Evolutionary conservation across 2,888 invertebrate species (phyloP), one percentile per base, ranked within the genome.

Genomic region (Hermaeophaga mercurialis): DNA sequence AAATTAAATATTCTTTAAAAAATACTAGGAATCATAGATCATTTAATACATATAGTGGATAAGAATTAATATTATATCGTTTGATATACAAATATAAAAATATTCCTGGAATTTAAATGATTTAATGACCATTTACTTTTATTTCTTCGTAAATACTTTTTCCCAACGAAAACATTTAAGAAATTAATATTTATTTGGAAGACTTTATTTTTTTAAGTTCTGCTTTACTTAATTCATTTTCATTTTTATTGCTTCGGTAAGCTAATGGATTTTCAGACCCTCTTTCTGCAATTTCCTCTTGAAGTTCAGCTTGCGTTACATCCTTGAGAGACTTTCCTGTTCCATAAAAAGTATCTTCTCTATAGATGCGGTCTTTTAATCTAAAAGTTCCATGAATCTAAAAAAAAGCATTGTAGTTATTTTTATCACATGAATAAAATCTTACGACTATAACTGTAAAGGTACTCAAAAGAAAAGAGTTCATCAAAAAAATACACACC

Each of bases 321-420:
- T 81, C 74, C 0, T 79, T 77, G 1, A 86, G 73, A 2, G 75
- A 66, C 70, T 82, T 83, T 31, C 82, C 83, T 47, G 67, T 69
- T 1, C 87, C 87, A 65, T 84, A 85, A 75, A 79, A 88, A 0
- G 83, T 85, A 17, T 85, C 82, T 71, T 89, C 89, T 0, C 82
- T 84, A 70, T 90, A 89, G 2, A 86, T 80, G 3, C 83, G 77
- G 70, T 86, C 82, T 34, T 80, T 80, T 61, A 81, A 81, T 56
- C 88, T 79, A 70, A 84, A 82, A 0, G 90, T 89, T 0, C 87
- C 88, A 66, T 89, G 88, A 3, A 87, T 66, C 87, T 87, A 74
- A 78, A 79, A 61, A 39, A 24, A 38, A 12, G 36, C n/a, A 44
- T 19, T 43, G 2, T n/a, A n/a, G 12, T 1, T 15, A 43, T 11